Conservation (phyloP, 2,888 invertebrate species). For the Cephalotes varians region DNA sequence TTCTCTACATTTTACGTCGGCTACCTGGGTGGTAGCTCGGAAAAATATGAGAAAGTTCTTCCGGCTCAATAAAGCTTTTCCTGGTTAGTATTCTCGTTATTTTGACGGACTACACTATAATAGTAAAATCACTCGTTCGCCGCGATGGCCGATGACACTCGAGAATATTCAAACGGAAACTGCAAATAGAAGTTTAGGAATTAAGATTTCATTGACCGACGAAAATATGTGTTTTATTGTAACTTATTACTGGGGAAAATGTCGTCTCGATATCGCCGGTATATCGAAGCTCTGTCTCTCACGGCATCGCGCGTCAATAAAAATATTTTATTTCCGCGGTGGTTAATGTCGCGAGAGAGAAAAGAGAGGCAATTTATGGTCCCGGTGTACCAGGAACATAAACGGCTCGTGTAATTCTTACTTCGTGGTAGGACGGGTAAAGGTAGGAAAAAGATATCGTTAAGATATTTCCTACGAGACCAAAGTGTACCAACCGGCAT, state of each 20-base stretch:
- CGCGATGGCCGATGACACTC: constrained; percentile 21
- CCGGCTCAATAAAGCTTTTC: constrained; percentile 20
- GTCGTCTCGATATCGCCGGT: constrained; percentile 2
- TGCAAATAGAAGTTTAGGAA: constrained; percentile 3
- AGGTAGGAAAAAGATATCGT: constrained; percentile 68
- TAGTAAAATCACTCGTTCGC: constrained; percentile 44
- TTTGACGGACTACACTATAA: constrained; percentile 60
- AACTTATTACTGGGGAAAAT: constrained; percentile 1
- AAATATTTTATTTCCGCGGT: constrained; percentile 50
- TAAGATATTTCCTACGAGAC: constrained; percentile 75
- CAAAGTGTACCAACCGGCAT: constrained; percentile 68
- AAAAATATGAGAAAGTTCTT: constrained; percentile 82
- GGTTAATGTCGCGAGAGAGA: constrained; percentile 54
- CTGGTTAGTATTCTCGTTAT: constrained; percentile 59
- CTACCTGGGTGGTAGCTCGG: neutral
- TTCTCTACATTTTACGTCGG: neutral
- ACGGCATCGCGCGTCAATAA: constrained; percentile 39
- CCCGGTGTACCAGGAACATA: constrained; percentile 54
- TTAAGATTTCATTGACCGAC: constrained; percentile 38
- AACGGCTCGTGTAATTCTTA: constrained; percentile 63
- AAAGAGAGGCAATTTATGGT: constrained; percentile 49
- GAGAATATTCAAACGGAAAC: neutral
- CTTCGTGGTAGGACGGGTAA: constrained; percentile 40
- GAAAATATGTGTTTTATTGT: constrained; percentile 38
- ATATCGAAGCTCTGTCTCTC: constrained; percentile 29